Percentiles rank a stretch among this genome's conserved stretches.
phyloP scores from a whole-genome alignment of 2,797 vertebrate genomes.

The Typhlichthys eigenmanni region DNA sequence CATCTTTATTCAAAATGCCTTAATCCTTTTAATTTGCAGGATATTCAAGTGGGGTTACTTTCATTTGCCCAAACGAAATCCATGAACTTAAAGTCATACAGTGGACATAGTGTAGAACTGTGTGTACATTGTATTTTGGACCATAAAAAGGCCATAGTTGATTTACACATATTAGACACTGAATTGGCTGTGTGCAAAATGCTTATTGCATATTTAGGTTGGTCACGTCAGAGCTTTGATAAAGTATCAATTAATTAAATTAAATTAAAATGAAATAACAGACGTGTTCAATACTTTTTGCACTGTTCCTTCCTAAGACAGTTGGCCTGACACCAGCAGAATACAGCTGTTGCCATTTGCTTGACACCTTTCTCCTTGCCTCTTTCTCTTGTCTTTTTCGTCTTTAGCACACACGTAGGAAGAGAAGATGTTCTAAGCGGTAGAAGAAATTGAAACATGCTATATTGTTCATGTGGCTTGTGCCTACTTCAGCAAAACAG shows the following conservation, averaged over 20 bases:
- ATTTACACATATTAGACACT: no score
- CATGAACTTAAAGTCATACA: background rate
- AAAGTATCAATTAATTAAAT: background rate
- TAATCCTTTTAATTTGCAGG: no score
- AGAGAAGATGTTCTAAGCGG: constrained; percentile 16
- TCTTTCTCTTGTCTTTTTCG: constrained; percentile 21
- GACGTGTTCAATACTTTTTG: constrained; percentile 6
- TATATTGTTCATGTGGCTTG: background rate
- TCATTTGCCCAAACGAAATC: constrained; percentile 1
- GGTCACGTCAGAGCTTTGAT: constrained; percentile 1
- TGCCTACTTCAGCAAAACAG: background rate
- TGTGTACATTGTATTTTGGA: no score
- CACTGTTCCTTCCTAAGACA: constrained; percentile 6
- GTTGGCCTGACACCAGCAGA: constrained; percentile 21
- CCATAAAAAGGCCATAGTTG: no score
- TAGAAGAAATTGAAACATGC: constrained; percentile 10
- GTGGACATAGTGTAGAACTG: no score
- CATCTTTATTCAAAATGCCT: no score
- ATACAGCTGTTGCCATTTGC: constrained; percentile 20
- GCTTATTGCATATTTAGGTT: background rate
- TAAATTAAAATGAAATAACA: background rate
- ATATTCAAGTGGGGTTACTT: background rate
- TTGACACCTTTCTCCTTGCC: constrained; percentile 33
- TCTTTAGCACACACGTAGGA: constrained; percentile 23
- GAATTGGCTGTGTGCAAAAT: no score